Conservation (phyloP, 2,888 invertebrate genomes). For the Smittia aterrima region DNA sequence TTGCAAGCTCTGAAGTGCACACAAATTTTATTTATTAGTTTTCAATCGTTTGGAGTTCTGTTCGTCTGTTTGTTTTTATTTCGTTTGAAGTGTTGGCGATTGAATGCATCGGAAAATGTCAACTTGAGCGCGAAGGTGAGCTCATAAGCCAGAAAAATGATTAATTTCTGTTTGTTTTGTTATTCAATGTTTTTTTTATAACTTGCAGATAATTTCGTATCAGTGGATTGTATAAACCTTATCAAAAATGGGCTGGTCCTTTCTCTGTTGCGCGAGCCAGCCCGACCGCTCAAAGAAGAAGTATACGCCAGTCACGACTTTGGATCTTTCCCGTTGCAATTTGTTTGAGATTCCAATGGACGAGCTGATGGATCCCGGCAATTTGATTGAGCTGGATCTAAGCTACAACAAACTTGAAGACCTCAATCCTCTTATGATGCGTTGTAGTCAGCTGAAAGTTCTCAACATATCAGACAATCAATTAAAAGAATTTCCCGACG, state of each 20-base stretch:
- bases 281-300: conserved; percentile 29
- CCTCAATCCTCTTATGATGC: conserved; percentile 8
- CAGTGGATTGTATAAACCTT: conserved; percentile 7
- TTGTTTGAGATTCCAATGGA: conserved; percentile 29
- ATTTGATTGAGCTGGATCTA: conserved; percentile 10
- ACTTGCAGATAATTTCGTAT: not conserved
- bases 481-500: not conserved
- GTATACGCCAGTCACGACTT: not conserved
- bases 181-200: not conserved
- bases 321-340: conserved; percentile 25
- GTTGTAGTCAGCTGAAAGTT: not conserved
- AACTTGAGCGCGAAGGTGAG: too few relatives aligned
- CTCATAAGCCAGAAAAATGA: too few relatives aligned
- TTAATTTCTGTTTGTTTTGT: not conserved
- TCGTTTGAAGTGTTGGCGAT: too few relatives aligned
- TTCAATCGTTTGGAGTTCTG: too few relatives aligned
- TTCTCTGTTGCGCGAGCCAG: conserved; percentile 21
- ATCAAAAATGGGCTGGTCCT: conserved; percentile 34
- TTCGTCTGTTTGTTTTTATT: too few relatives aligned
- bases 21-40: too few relatives aligned
- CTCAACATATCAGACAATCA: conserved; percentile 31
- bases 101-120: too few relatives aligned
- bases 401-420: conserved; percentile 15
- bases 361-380: not conserved
- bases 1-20: too few relatives aligned